Percentiles rank a stretch among this genome's conserved stretches.
Conservation (phyloP, 2,888 invertebrate genomes). For the Zootermopsis nevadensis region DNA sequence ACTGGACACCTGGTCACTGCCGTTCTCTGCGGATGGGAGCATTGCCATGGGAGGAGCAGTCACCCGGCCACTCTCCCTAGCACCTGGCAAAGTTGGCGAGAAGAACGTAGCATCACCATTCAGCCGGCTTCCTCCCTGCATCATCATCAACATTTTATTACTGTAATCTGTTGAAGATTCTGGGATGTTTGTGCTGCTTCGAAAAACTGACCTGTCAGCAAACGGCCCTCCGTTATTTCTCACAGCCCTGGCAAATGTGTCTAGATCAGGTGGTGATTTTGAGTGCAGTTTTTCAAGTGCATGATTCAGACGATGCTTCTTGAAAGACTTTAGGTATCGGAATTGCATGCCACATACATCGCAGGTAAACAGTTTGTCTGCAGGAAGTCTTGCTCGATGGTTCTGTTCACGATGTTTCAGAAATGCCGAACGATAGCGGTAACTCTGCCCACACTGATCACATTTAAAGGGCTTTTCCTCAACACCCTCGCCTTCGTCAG, state of each 20-base stretch:
- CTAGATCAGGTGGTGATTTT: constrained; percentile 51
- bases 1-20: constrained; percentile 75
- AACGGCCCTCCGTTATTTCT: constrained; percentile 48
- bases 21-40: constrained; percentile 57
- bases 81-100: constrained; percentile 42
- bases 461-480: constrained; percentile 92
- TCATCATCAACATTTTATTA: constrained; percentile 49
- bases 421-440: constrained; percentile 87
- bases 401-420: constrained; percentile 89
- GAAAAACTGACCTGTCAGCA: constrained; percentile 39
- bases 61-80: constrained; percentile 51
- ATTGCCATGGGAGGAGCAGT: constrained; percentile 59
- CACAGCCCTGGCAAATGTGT: constrained; percentile 47
- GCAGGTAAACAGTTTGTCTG: constrained; percentile 90
- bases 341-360: constrained; percentile 95
- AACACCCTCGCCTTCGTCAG: constrained; percentile 53
- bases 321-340: constrained; percentile 88
- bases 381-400: constrained; percentile 86
- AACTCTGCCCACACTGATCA: constrained; percentile 91
- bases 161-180: constrained; percentile 52
- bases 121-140: constrained; percentile 47
- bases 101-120: constrained; percentile 49
- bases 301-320: constrained; percentile 89
- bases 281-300: constrained; percentile 85
- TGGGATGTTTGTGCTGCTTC: constrained; percentile 39